phyloP scores from a whole-genome alignment of 2,113 vertebrate species.

The Syngnathoides biaculeatus region DNA sequence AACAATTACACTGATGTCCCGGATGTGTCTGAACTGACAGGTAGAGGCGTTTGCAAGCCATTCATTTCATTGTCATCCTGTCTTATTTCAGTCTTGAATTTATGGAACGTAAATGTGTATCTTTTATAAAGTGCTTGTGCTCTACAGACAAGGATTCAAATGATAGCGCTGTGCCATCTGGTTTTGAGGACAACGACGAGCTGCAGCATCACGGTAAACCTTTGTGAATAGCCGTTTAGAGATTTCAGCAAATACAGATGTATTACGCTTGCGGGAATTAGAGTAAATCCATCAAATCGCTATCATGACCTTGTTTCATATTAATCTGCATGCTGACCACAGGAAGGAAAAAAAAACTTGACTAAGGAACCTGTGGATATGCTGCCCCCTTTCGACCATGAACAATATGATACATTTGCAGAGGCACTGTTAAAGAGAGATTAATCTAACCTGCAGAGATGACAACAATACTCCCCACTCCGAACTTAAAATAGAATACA shows the following conservation, averaged over 20 bases:
- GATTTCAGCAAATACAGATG: constrained; percentile 56
- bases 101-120: background rate
- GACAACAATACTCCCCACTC: no score
- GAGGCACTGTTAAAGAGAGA: background rate
- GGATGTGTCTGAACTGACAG: constrained; percentile 51
- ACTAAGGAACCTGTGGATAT: constrained; percentile 16
- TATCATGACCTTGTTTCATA: constrained; percentile 66
- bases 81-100: background rate
- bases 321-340: constrained; percentile 51
- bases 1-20: constrained; percentile 26
- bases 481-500: no score
- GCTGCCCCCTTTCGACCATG: constrained; percentile 50
- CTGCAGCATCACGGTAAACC: constrained; percentile 60
- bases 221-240: constrained; percentile 33
- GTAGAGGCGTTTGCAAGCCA: constrained; percentile 44
- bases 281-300: constrained; percentile 63
- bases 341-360: constrained; percentile 12
- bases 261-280: constrained; percentile 60
- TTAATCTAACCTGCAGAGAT: no score
- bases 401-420: background rate
- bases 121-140: background rate
- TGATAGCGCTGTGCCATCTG: constrained; percentile 52
- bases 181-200: constrained; percentile 58
- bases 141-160: constrained; percentile 62
- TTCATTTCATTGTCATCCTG: constrained; percentile 16